Percentiles rank a stretch among this genome's conserved stretches.
Evolutionary conservation across 2,113 vertebrate genomes (phyloP).

Genomic region (Rhinopomastus cyanomelas): DNA sequence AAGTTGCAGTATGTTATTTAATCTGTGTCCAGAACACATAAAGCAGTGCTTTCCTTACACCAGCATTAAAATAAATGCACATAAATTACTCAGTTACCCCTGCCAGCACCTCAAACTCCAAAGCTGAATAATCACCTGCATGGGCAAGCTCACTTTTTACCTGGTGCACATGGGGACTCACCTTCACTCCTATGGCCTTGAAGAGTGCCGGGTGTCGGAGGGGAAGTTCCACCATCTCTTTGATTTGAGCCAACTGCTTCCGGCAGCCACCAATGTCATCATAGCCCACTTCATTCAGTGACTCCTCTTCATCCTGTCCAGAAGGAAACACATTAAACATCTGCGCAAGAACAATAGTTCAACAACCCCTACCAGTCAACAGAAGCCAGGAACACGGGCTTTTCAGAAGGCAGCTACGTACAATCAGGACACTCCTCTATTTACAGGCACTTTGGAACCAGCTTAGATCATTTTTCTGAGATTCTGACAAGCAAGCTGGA

Average conservation of each 20-base stretch:
- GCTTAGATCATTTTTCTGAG: background rate
- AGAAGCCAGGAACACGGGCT: background rate
- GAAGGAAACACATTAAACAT: background rate
- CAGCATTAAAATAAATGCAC: background rate
- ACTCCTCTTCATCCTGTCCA: conserved; percentile 93
- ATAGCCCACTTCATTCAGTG: conserved; percentile 96
- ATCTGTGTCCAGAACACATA: background rate
- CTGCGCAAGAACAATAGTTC: background rate
- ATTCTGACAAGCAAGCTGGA: background rate
- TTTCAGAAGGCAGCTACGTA: background rate
- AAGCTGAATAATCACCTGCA: rapidly evolving
- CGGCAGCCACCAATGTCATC: conserved; percentile 98
- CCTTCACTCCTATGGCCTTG: conserved; percentile 98
- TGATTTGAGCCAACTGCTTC: conserved; percentile 97
- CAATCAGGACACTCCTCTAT: background rate
- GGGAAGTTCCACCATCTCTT: conserved; percentile 98
- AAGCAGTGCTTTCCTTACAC: background rate
- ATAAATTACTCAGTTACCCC: background rate
- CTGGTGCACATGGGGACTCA: background rate
- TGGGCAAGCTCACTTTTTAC: background rate
- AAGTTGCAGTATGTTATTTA: background rate
- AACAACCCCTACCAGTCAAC: background rate
- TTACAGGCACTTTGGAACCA: background rate
- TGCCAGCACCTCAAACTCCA: background rate
- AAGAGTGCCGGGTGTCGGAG: conserved; percentile 95